Conservation (phyloP, 2,113 vertebrate species). For the Daubentonia madagascariensis region DNA sequence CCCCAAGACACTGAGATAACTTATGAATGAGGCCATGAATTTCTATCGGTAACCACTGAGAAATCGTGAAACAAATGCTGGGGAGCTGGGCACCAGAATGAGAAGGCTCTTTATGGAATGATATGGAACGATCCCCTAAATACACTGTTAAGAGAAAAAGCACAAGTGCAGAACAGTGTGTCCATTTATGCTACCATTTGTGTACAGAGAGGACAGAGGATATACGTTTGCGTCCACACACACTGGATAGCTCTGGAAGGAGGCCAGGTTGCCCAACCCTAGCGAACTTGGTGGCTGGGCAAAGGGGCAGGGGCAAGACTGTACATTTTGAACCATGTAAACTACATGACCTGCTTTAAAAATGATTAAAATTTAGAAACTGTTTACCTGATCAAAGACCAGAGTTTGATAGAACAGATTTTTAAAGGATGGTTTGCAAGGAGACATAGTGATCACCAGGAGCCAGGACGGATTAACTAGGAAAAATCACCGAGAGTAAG, state of each 20-base stretch:
- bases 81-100: not conserved
- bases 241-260: not conserved
- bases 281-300: not conserved
- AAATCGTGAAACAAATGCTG: not conserved
- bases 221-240: accelerated
- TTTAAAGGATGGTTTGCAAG: not conserved
- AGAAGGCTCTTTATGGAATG: not conserved
- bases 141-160: not conserved
- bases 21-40: not conserved
- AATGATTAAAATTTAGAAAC: not conserved
- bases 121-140: not conserved
- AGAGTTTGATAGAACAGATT: not conserved
- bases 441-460: not conserved
- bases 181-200: accelerated
- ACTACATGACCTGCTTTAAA: not conserved
- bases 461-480: not conserved
- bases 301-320: not conserved
- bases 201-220: not conserved
- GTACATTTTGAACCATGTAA: not conserved
- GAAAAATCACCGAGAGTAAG: not conserved
- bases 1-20: not conserved
- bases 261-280: no score
- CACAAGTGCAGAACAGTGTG: not conserved
- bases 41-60: not conserved
- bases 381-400: not conserved